These are phyloP conservation scores for Drosophila siamana DNA, from an alignment of 2,888 invertebrate genomes.

Conservation along the genomic window DNA sequence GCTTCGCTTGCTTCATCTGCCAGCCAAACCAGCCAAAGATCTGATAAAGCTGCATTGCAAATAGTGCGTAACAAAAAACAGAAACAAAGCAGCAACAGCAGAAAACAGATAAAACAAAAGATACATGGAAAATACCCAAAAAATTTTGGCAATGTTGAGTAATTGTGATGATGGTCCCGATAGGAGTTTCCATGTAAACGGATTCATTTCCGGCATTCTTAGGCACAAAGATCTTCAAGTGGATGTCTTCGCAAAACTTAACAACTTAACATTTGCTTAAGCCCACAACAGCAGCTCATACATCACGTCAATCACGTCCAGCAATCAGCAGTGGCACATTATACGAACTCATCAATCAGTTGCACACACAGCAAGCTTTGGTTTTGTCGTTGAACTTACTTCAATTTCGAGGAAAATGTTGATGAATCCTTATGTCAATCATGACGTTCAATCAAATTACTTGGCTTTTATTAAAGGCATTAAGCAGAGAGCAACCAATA, in stretches of 20 bases:
- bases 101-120: constrained; percentile 15
- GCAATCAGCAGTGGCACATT: not conserved
- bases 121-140: constrained; percentile 19
- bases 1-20: constrained; percentile 39
- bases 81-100: constrained; percentile 1
- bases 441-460: not conserved
- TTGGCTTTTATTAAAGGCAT: too few species aligned
- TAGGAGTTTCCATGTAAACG: constrained; percentile 26
- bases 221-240: constrained; percentile 4
- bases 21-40: constrained; percentile 25
- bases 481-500: too few species aligned
- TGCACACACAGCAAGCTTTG: not conserved
- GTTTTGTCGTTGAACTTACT: not conserved
- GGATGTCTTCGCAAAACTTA: not conserved
- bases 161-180: constrained; percentile 49
- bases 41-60: constrained; percentile 47
- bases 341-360: not conserved
- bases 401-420: not conserved
- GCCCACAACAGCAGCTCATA: not conserved
- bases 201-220: constrained; percentile 46
- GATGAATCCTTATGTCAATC: not conserved
- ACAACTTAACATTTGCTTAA: not conserved
- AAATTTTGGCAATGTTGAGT: constrained; percentile 34
- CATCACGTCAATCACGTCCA: not conserved
- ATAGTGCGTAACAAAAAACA: constrained; percentile 13